Conservation (phyloP, 2,113 vertebrate species). For the Neomonachus schauinslandi region DNA sequence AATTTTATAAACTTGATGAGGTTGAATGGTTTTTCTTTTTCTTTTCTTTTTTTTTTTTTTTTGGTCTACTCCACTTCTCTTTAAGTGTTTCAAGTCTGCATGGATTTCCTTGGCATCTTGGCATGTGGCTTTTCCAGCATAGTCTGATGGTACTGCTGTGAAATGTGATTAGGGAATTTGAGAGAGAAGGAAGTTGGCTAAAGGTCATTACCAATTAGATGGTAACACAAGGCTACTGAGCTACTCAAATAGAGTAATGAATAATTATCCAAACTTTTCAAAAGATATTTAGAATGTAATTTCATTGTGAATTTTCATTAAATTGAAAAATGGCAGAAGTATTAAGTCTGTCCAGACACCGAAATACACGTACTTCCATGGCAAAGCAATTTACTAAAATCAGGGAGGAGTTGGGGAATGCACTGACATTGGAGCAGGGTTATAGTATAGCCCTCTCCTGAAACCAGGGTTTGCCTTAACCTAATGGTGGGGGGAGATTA, state of each 20-base stretch:
- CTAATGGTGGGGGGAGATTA: constrained; percentile 34
- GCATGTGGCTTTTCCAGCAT: constrained; percentile 59
- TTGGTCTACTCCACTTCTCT: constrained; percentile 54
- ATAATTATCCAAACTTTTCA: constrained; percentile 67
- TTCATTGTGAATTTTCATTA: constrained; percentile 62
- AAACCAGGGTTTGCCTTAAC: constrained; percentile 43
- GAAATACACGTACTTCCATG: background rate
- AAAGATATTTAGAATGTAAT: constrained; percentile 70
- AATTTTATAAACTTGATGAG: constrained; percentile 56
- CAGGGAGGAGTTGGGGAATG: background rate
- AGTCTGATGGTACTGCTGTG: constrained; percentile 69
- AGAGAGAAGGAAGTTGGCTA: constrained; percentile 69
- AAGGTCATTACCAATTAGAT: constrained; percentile 79
- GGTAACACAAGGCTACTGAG: constrained; percentile 69
- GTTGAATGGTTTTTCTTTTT: constrained; percentile 56
- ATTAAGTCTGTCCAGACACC: constrained; percentile 34
- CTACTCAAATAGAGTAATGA: constrained; percentile 69
- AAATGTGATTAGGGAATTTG: constrained; percentile 76
- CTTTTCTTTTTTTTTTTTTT: constrained; percentile 66
- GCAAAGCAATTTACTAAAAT: constrained; percentile 11
- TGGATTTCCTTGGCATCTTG: constrained; percentile 70
- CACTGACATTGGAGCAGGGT: background rate
- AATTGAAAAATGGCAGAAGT: constrained; percentile 39
- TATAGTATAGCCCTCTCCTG: background rate
- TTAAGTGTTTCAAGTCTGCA: constrained; percentile 61